Evolutionary conservation across 2,888 invertebrate genomes (phyloP).

Genomic region (Sphaerophoria taeniata): DNA sequence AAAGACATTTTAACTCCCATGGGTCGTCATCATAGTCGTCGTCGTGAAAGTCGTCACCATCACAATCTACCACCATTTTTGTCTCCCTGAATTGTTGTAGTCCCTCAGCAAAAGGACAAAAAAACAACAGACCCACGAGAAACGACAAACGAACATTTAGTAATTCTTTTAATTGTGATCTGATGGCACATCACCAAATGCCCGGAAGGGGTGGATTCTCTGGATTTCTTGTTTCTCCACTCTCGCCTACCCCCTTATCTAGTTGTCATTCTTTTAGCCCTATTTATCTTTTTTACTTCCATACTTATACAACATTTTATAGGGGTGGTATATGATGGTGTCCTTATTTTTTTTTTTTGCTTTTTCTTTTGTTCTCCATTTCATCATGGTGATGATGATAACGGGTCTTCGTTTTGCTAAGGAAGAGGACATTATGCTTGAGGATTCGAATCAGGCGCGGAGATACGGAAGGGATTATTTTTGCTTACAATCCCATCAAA

Average conservation of each 20-base stretch:
- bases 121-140: slow-evolving; percentile 54
- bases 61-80: slow-evolving; percentile 6
- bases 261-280: slow-evolving; percentile 26
- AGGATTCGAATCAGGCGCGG: slow-evolving; percentile 8
- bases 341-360: slow-evolving; percentile 32
- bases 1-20: slow-evolving; percentile 69
- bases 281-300: slow-evolving; percentile 23
- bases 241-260: not conserved
- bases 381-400: slow-evolving; percentile 74
- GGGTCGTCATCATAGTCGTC: slow-evolving; percentile 53
- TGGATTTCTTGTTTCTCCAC: slow-evolving; percentile 45
- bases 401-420: slow-evolving; percentile 65
- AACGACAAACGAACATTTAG: slow-evolving; percentile 69
- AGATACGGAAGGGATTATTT: too few species aligned
- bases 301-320: slow-evolving; percentile 25
- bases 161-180: slow-evolving; percentile 75
- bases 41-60: not conserved
- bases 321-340: slow-evolving; percentile 32
- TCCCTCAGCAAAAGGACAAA: slow-evolving; percentile 30
- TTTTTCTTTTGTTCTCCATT: slow-evolving; percentile 68
- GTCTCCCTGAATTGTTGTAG: slow-evolving; percentile 10
- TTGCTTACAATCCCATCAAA: too few species aligned
- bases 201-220: slow-evolving; percentile 73
- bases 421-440: slow-evolving; percentile 42
- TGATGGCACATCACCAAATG: slow-evolving; percentile 73